phyloP scores from a whole-genome alignment of 2,113 vertebrate species.

The Sceloporus tristichus region DNA sequence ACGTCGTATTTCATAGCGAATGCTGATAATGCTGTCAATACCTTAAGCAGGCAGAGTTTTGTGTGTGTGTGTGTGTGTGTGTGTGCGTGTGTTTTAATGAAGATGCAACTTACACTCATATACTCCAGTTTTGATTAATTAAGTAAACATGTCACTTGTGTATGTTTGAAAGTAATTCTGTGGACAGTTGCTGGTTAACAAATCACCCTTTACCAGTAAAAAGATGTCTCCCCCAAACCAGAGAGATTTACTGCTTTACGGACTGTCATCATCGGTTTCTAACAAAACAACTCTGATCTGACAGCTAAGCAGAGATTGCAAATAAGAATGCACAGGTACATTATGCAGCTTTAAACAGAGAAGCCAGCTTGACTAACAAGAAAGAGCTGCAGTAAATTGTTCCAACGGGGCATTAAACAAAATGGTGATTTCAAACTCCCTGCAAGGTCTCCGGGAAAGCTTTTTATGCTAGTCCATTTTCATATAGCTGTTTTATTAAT shows the following conservation, averaged over 20 bases:
- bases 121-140: slow-evolving; percentile 48
- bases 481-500: slow-evolving; percentile 48
- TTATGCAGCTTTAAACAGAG: slow-evolving; percentile 43
- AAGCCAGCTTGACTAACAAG: slow-evolving; percentile 33
- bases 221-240: neutral
- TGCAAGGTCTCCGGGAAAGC: slow-evolving; percentile 49
- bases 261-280: slow-evolving; percentile 32
- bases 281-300: slow-evolving; percentile 52
- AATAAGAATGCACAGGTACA: slow-evolving; percentile 50
- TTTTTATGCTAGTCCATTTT: slow-evolving; percentile 56
- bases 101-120: slow-evolving; percentile 53
- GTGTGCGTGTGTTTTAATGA: slow-evolving; percentile 40
- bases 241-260: slow-evolving; percentile 25
- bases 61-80: neutral
- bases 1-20: slow-evolving; percentile 73
- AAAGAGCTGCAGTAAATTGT: slow-evolving; percentile 20
- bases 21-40: slow-evolving; percentile 70
- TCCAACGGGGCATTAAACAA: slow-evolving; percentile 15
- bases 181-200: neutral
- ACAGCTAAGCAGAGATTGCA: slow-evolving; percentile 31
- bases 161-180: slow-evolving; percentile 26
- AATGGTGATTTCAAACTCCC: slow-evolving; percentile 58
- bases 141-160: slow-evolving; percentile 29
- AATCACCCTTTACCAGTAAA: slow-evolving; percentile 26
- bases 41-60: slow-evolving; percentile 38